phyloP scores from a whole-genome alignment of 2,888 invertebrate genomes.

The Chrysomela aeneicollis region DNA sequence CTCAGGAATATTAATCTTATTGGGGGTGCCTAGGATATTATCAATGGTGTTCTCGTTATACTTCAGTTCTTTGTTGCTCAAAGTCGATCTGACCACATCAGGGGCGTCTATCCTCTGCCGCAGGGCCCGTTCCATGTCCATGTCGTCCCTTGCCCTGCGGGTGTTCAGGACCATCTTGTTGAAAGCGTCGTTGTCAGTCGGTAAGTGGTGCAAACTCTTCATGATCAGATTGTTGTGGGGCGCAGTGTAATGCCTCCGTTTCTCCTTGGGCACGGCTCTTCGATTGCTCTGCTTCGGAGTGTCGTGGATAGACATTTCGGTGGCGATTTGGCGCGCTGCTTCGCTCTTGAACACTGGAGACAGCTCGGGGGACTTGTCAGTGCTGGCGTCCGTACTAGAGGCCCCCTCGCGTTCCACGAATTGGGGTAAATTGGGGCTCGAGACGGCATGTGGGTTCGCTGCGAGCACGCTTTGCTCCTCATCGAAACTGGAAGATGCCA shows the following conservation, averaged over 20 bases:
- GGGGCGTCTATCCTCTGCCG: slow-evolving; percentile 80
- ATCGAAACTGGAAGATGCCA: slow-evolving; percentile 43
- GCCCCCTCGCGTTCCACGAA: slow-evolving; percentile 43
- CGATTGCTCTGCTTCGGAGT: slow-evolving; percentile 58
- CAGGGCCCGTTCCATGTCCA: slow-evolving; percentile 86
- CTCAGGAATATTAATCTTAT: slow-evolving; percentile 91
- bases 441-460: slow-evolving; percentile 39
- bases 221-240: slow-evolving; percentile 65
- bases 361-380: slow-evolving; percentile 65
- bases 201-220: slow-evolving; percentile 56
- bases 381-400: slow-evolving; percentile 45
- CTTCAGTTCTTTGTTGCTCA: slow-evolving; percentile 70
- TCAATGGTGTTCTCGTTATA: slow-evolving; percentile 86
- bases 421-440: slow-evolving; percentile 52
- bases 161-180: slow-evolving; percentile 51
- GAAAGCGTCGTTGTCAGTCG: slow-evolving; percentile 52
- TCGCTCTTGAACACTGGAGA: slow-evolving; percentile 88
- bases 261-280: slow-evolving; percentile 81
- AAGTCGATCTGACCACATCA: slow-evolving; percentile 86
- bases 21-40: slow-evolving; percentile 83
- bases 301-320: slow-evolving; percentile 71
- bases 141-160: slow-evolving; percentile 79
- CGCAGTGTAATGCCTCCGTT: slow-evolving; percentile 88
- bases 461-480: slow-evolving; percentile 37
- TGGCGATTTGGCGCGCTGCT: slow-evolving; percentile 85